phyloP scores from a whole-genome alignment of 2,113 vertebrate genomes.

The Trogon surrucura region DNA sequence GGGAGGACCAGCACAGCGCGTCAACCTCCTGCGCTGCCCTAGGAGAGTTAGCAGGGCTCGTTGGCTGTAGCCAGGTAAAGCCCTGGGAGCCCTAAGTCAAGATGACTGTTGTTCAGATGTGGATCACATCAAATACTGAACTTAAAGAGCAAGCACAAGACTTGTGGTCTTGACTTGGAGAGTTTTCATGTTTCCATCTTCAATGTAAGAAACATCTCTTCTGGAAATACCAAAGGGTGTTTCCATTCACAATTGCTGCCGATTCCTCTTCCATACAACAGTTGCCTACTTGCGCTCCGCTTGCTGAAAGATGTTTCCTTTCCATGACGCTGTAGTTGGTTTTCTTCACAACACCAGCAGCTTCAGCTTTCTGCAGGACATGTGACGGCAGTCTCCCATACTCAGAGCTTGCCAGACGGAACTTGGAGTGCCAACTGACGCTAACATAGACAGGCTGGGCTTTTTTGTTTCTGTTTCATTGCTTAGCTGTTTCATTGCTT shows the following conservation, averaged over 20 bases:
- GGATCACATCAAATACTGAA: background rate
- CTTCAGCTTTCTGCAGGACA: background rate
- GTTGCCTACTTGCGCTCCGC: background rate
- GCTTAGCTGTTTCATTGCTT: background rate
- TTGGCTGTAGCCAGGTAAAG: background rate
- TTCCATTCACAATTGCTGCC: background rate
- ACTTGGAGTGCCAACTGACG: background rate
- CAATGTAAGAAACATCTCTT: background rate
- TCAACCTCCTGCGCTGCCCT: background rate
- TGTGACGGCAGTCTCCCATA: background rate
- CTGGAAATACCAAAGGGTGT: background rate
- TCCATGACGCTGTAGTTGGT: background rate
- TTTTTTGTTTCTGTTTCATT: background rate
- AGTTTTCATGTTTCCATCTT: background rate
- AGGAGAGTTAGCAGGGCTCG: background rate
- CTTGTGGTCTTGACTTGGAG: background rate
- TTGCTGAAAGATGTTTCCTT: background rate
- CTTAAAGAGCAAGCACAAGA: background rate
- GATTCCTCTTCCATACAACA: background rate
- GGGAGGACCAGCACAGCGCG: fast-evolving
- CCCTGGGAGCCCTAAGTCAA: background rate
- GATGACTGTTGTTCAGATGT: background rate
- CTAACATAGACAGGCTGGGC: background rate
- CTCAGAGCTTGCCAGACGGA: background rate
- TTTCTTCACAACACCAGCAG: background rate